Percentiles rank a stretch among this genome's conserved stretches.
These are phyloP conservation scores for Tetrao urogallus DNA, from an alignment of 2,113 vertebrate species.

Conservation along the genomic window DNA sequence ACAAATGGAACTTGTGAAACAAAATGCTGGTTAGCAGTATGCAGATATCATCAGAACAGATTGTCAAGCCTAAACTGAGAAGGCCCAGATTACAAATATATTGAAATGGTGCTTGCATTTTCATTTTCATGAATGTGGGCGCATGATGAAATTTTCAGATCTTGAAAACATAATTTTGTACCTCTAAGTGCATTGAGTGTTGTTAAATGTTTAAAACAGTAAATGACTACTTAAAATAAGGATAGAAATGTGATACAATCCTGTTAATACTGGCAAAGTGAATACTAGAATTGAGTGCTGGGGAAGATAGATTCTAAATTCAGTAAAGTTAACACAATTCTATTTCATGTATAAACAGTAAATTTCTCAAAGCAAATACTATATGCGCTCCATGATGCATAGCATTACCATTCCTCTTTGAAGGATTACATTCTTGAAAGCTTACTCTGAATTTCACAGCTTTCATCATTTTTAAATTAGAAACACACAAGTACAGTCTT, in stretches of 20 bases:
- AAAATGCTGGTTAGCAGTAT: not conserved
- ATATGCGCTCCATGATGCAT: not conserved
- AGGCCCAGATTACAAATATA: not conserved
- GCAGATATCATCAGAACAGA: not conserved
- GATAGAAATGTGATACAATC: not conserved
- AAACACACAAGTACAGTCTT: not conserved
- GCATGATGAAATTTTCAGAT: not conserved
- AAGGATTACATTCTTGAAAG: slow-evolving; percentile 18
- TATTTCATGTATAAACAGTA: not conserved
- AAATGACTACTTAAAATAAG: not conserved
- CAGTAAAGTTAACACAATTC: not conserved
- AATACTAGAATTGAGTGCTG: not conserved
- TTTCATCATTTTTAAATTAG: slow-evolving; percentile 19
- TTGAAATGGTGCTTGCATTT: not conserved
- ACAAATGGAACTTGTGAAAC: not conserved
- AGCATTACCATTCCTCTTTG: not conserved
- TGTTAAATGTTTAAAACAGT: slow-evolving; percentile 25
- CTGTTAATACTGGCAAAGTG: not conserved
- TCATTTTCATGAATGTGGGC: not conserved
- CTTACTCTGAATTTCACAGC: not conserved
- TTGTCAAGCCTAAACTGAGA: not conserved
- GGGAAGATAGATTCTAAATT: not conserved
- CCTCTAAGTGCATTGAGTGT: not conserved
- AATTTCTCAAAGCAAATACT: not conserved
- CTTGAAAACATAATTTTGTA: not conserved